Percentiles rank a stretch among this genome's conserved stretches.
These are phyloP conservation scores for Drosophila subobscura DNA, from an alignment of 1,140 invertebrate genomes.

Conservation along the genomic window DNA sequence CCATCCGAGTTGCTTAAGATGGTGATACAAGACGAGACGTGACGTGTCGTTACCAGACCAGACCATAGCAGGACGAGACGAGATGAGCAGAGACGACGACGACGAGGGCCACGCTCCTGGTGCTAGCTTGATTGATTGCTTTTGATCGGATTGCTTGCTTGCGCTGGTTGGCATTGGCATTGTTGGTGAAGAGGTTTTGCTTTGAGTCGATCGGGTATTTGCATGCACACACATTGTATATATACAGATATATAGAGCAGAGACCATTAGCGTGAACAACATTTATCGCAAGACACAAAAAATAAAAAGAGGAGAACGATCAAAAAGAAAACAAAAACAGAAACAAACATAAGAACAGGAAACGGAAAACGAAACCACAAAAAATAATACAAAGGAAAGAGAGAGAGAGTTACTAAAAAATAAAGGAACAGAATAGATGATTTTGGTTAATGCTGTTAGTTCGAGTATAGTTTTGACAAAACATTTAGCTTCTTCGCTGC, in stretches of 20 bases:
- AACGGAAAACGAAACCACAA: slow-evolving; percentile 44
- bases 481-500: slow-evolving; percentile 1
- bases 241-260: slow-evolving; percentile 23
- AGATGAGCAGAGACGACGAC: slow-evolving; percentile 9
- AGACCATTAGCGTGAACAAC: slow-evolving; percentile 49
- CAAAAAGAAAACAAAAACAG: slow-evolving; percentile 14
- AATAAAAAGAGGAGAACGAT: too few relatives aligned
- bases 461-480: too few relatives aligned
- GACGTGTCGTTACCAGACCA: neutral
- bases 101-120: slow-evolving; percentile 36
- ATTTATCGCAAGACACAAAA: slow-evolving; percentile 39
- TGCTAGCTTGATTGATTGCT: slow-evolving; percentile 43
- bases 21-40: slow-evolving; percentile 10
- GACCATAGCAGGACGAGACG: neutral
- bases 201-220: slow-evolving; percentile 22
- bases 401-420: neutral
- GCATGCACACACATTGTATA: slow-evolving; percentile 12
- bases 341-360: slow-evolving; percentile 19
- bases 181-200: slow-evolving; percentile 18
- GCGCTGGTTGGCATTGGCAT: slow-evolving; percentile 16
- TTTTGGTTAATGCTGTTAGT: slow-evolving; percentile 28
- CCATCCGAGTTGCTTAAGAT: slow-evolving; percentile 13
- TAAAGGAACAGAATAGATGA: slow-evolving; percentile 12
- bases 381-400: slow-evolving; percentile 1
- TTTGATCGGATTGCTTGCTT: slow-evolving; percentile 27